phyloP scores from a whole-genome alignment of 2,888 invertebrate genomes.

The Drosophila paramelanica region DNA sequence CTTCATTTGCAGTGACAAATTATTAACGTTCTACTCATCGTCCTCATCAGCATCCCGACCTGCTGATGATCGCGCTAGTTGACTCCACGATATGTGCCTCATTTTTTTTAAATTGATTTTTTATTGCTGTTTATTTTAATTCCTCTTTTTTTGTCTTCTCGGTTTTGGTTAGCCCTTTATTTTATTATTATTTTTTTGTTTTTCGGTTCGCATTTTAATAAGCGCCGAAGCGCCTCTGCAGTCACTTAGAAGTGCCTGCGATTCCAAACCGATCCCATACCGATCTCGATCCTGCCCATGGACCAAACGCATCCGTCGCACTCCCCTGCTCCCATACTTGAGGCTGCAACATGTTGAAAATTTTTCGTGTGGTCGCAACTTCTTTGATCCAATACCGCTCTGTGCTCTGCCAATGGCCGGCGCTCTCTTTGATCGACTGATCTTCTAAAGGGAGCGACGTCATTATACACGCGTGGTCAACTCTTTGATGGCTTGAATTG shows the following conservation, averaged over 20 bases:
- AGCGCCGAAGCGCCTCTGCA: conserved; percentile 68
- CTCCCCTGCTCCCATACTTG: conserved; percentile 21
- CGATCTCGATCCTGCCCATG: conserved; percentile 39
- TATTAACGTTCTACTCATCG: conserved; percentile 80
- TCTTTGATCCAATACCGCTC: conserved; percentile 66
- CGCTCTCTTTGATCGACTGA: conserved; percentile 79
- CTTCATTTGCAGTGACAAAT: conserved; percentile 83
- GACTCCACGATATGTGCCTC: conserved; percentile 53
- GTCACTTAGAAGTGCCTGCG: conserved; percentile 43
- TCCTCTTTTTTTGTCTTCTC: conserved; percentile 46
- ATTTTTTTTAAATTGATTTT: conserved; percentile 79
- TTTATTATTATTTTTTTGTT: conserved; percentile 1
- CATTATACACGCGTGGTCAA: conserved; percentile 82
- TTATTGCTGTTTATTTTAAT: conserved; percentile 82
- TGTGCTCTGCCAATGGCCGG: conserved; percentile 51
- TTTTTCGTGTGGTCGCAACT: conserved; percentile 73
- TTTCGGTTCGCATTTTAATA: conserved; percentile 66
- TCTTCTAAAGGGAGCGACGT: conserved; percentile 77
- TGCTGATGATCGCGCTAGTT: conserved; percentile 25
- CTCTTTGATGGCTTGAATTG: conserved; percentile 57
- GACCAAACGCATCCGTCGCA: conserved; percentile 19
- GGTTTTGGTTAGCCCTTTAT: conserved; percentile 24
- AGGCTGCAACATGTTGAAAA: conserved; percentile 77
- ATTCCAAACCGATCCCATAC: conserved; percentile 36
- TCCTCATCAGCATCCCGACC: conserved; percentile 37